Conservation (phyloP, 1,140 invertebrate genomes). For the Ceratosolen fusciceps region DNA sequence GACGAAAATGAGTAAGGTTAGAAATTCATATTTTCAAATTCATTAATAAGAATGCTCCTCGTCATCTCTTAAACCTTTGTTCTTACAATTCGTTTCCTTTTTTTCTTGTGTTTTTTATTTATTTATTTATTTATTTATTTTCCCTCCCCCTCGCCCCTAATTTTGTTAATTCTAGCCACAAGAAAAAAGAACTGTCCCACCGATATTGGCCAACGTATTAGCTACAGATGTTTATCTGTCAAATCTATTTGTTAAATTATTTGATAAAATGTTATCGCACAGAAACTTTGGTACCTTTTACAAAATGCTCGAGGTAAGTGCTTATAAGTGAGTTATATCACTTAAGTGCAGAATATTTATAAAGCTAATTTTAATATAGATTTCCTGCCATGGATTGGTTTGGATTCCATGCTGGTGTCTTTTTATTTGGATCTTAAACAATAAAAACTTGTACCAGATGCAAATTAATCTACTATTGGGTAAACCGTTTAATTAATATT, state of each 20-base stretch:
- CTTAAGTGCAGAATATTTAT: slow-evolving; percentile 3
- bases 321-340: not conserved
- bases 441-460: slow-evolving; percentile 79
- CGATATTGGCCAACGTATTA: slow-evolving; percentile 72
- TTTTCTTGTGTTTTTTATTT: too few relatives aligned
- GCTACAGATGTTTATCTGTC: slow-evolving; percentile 77
- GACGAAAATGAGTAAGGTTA: too few relatives aligned
- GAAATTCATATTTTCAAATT: too few relatives aligned
- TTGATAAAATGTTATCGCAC: slow-evolving; percentile 74
- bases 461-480: slow-evolving; percentile 89
- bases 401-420: slow-evolving; percentile 84
- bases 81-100: too few relatives aligned
- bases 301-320: slow-evolving; percentile 78
- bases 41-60: too few relatives aligned
- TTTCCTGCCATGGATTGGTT: slow-evolving; percentile 90
- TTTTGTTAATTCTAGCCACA: slow-evolving; percentile 34
- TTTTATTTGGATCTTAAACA: slow-evolving; percentile 81
- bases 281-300: slow-evolving; percentile 76
- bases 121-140: too few relatives aligned
- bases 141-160: too few relatives aligned
- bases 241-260: slow-evolving; percentile 74
- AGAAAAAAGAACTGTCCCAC: slow-evolving; percentile 73
- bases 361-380: slow-evolving; percentile 70
- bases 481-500: slow-evolving; percentile 62
- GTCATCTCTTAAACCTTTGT: too few relatives aligned